These are phyloP conservation scores for Myotis lucifugus DNA, from an alignment of 2,113 vertebrate species.

Conservation along the genomic window DNA sequence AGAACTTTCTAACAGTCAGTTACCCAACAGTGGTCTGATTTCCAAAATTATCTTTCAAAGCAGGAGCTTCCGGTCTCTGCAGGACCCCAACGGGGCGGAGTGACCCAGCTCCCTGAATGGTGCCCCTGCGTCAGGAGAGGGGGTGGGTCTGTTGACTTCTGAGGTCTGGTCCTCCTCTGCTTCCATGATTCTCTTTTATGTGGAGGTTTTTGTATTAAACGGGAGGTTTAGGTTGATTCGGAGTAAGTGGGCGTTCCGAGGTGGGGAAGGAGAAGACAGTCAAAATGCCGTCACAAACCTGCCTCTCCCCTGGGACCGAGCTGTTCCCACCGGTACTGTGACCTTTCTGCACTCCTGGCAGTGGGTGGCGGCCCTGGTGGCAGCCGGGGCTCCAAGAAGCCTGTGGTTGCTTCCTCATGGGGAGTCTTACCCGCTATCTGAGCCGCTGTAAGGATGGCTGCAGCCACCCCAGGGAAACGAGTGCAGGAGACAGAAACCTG, in stretches of 20 bases:
- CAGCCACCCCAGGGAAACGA: slow-evolving; percentile 29
- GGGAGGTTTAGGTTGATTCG: slow-evolving; percentile 27
- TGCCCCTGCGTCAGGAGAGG: background rate
- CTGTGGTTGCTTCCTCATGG: slow-evolving; percentile 6
- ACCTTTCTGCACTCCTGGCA: slow-evolving; percentile 54
- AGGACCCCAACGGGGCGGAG: background rate
- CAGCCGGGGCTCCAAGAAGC: slow-evolving; percentile 8
- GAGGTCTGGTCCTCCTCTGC: background rate
- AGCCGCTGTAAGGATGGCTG: slow-evolving; percentile 29
- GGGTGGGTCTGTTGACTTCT: background rate
- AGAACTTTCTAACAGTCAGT: background rate
- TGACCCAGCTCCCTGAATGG: background rate
- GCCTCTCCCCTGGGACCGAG: background rate
- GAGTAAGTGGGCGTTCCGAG: background rate
- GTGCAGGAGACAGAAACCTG: background rate
- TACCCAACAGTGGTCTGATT: background rate
- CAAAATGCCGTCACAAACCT: slow-evolving; percentile 17
- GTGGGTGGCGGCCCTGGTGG: background rate
- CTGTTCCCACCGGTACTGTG: background rate
- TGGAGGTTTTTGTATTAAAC: slow-evolving; percentile 29
- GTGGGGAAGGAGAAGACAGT: background rate
- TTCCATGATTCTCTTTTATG: background rate
- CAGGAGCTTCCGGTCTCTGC: background rate
- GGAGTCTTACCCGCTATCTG: slow-evolving; percentile 17
- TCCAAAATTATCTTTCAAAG: background rate